Evolutionary conservation across 1,140 invertebrate species (phyloP), one percentile per base, ranked within the genome.

Genomic region (Tetragnatha versicolor): DNA sequence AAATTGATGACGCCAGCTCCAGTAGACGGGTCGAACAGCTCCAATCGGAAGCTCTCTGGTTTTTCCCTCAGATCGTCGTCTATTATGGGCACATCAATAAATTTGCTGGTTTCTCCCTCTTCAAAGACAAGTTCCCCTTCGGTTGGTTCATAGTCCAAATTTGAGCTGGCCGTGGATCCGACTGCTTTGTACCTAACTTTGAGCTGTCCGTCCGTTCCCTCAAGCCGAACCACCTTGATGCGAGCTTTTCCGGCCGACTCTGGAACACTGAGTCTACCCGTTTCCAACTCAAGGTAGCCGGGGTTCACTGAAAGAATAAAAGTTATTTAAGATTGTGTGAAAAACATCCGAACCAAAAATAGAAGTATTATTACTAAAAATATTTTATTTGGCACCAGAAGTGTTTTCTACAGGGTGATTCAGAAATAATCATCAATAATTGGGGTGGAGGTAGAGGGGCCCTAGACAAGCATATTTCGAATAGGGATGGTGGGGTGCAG

Each of bases 201-300:
- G 25, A 90, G 85, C 31, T 87, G 85, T 0, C 90, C 89, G 82
- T 91, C 90, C 14, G 88, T 87, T 22, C 90, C 90, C 78, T 88
- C 85, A 42, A 82, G 83, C 39, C 90, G 82, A n/a, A 88, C 81
- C 1, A 91, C 86, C 6, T 88, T 86, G 25, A 91, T 83, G 27
- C 83, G 77, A 1, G 89, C 88, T 20, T 83, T 84, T 1, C 89
- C 88, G 63, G 86, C 86, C 79, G 88, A 90, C 82, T 91, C 90
- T 82, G 89, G 90, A 66, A 90, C 89, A 20, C 90, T 79, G 45
- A 88, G 83, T 79, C 89, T 89, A 63, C 89, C 85, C 81, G 89
- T 88, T 29, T 86, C 83, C 82, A 91, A 90, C 65, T 87, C 85
- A 35, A 91, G 81, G n/a, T 87, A 85, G 29, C 90, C 90, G 65